Conservation (phyloP, 2,888 invertebrate genomes). For the Pachymerium ferrugineum region DNA sequence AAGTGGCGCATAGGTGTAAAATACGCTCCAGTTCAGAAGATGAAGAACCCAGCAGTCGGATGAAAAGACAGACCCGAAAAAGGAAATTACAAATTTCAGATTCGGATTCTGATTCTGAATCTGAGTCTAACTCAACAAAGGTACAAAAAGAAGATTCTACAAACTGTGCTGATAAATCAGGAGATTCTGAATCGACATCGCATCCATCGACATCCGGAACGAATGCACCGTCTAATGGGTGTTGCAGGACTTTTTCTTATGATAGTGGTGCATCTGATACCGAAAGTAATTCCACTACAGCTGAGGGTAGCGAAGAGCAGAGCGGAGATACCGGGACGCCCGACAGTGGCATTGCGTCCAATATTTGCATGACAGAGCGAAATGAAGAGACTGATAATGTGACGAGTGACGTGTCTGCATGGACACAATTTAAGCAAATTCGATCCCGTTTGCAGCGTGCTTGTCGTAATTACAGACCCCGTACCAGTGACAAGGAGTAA, state of each 20-base stretch:
- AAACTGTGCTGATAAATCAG: neutral
- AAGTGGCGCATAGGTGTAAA: too few species aligned
- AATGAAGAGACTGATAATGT: neutral
- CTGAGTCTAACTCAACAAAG: neutral
- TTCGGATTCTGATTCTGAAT: neutral
- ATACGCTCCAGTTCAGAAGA: too few species aligned
- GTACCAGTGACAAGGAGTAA: neutral
- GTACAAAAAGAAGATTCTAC: neutral
- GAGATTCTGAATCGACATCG: neutral
- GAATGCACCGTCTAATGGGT: neutral
- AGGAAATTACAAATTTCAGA: neutral
- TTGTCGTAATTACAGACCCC: slow-evolving; percentile 16
- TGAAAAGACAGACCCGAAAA: neutral
- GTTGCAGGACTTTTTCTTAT: neutral
- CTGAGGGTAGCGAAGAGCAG: neutral
- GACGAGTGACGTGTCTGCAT: neutral
- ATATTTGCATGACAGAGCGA: neutral
- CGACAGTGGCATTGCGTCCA: slow-evolving; percentile 28
- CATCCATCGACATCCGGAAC: neutral
- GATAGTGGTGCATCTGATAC: slow-evolving; percentile 25
- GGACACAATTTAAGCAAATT: slow-evolving; percentile 27
- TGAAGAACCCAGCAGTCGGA: neutral
- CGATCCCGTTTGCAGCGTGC: slow-evolving; percentile 18
- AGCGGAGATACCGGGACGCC: neutral
- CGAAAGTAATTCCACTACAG: neutral